Evolutionary conservation across 2,113 vertebrate species (phyloP).

Genomic region (Sclerurus mexicanus): DNA sequence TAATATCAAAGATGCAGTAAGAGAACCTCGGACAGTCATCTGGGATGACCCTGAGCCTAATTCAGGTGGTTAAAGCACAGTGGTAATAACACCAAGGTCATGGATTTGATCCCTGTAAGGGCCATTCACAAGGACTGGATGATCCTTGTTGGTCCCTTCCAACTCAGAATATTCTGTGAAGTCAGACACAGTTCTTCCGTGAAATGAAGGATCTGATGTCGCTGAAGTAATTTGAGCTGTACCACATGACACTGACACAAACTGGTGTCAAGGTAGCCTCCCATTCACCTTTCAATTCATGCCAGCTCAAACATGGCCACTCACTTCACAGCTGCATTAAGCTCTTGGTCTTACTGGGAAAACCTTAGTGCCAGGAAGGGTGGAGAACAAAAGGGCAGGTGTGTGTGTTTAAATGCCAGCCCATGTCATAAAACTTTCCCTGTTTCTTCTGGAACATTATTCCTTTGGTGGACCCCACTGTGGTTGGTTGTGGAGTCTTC

Average conservation of each 20-base stretch:
- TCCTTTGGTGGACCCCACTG: not conserved
- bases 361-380: not conserved
- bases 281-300: not conserved
- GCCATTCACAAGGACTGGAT: not conserved
- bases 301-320: fast-evolving
- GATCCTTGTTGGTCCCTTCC: not conserved
- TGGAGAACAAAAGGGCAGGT: not conserved
- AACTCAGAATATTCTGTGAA: not conserved
- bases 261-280: not conserved
- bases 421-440: not conserved
- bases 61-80: not conserved
- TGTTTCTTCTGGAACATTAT: not conserved
- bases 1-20: not conserved
- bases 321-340: not conserved
- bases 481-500: not conserved
- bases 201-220: not conserved
- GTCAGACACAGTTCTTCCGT: not conserved
- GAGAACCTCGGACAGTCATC: fast-evolving
- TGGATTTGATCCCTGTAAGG: not conserved
- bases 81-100: not conserved
- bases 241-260: fast-evolving
- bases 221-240: not conserved
- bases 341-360: not conserved
- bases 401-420: not conserved
- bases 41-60: not conserved